Evolutionary conservation across 1,140 invertebrate genomes (phyloP).

Genomic region (Aradophagus sp.): DNA sequence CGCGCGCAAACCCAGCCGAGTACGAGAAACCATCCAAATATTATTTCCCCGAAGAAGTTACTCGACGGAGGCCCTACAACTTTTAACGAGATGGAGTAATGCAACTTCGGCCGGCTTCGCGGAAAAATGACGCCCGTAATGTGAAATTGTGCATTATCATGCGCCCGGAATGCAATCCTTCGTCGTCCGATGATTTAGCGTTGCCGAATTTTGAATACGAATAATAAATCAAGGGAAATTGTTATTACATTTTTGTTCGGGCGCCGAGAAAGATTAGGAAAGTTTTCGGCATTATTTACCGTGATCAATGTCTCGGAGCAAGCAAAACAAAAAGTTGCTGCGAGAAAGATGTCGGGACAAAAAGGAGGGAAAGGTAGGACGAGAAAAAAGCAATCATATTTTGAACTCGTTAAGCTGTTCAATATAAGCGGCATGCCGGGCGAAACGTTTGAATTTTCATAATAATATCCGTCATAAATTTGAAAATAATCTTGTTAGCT

Average conservation of each 20-base stretch:
- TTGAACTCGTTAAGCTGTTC: not conserved
- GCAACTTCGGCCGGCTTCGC: conserved; percentile 39
- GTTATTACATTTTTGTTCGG: too few species aligned
- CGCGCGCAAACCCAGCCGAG: conserved; percentile 5
- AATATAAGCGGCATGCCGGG: not conserved
- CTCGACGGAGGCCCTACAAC: conserved; percentile 58
- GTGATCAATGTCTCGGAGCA: too few species aligned
- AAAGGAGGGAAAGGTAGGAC: not conserved
- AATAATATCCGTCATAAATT: conserved; percentile 29
- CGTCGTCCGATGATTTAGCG: too few species aligned
- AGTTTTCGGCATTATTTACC: too few species aligned
- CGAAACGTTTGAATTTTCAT: conserved; percentile 13
- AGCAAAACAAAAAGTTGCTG: too few species aligned
- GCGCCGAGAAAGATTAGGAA: too few species aligned
- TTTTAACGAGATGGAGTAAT: conserved; percentile 69
- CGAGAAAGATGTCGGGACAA: too few species aligned
- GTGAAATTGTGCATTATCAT: conserved; percentile 2
- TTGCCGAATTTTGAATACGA: too few species aligned
- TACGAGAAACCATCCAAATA: conserved; percentile 66
- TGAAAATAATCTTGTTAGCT: conserved; percentile 33
- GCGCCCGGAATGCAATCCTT: too few species aligned
- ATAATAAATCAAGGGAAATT: too few species aligned
- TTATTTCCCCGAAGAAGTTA: conserved; percentile 64
- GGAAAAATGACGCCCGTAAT: conserved; percentile 48
- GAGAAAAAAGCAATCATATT: conserved; percentile 5